Evolutionary conservation across 2,797 vertebrate genomes (phyloP), one percentile per base, ranked within the genome.

Genomic region (Phyllotis vaccarum): DNA sequence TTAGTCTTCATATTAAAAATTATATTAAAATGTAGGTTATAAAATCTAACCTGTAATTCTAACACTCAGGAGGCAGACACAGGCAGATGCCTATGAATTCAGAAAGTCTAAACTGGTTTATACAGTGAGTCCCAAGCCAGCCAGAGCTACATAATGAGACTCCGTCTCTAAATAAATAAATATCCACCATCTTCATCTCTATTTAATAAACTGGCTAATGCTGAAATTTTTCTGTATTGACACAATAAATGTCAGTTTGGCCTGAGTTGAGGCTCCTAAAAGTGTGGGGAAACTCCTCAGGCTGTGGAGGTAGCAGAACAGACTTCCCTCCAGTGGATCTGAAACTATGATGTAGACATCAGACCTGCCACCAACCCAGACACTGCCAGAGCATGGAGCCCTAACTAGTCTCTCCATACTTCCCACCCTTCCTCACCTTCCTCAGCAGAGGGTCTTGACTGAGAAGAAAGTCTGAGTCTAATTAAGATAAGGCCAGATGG

Each of bases 381-480:
- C 27, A 43, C 27, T 22, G 37, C 43, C 6, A 2, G 52, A 34
- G 3, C 40, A 34, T 0, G 0, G 46, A 4, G 58, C 24, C 13
- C 80, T n/a, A 10, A 11, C 16, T 2, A 7, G 3, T 43, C 66
- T 3, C 14, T 40, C 54, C 14, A 7, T 37, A 12, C 70, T 14
- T 37, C 29, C 34, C 11, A 24, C 22, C 24, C 80, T 62, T 82
- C 37, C 24, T 62, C n/a, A 27, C 37, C 24, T 37, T 52, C 82
- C 82, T 19, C 46, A 27, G 74, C 37, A 22, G 1, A n/a, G 29
- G 60, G 29, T 29, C 27, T 37, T 24, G 31, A 58, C n/a, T 14
- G 52, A 87, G 46, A n/a, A 37, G 0, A 29, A 79, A n/a, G 31
- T 43, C 34, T n/a, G 8, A n/a, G 34, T 1, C 1, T 49, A 3